Evolutionary conservation across 2,797 vertebrate species (phyloP), one percentile per base, ranked within the genome.

Genomic region (Acanthornis magna): DNA sequence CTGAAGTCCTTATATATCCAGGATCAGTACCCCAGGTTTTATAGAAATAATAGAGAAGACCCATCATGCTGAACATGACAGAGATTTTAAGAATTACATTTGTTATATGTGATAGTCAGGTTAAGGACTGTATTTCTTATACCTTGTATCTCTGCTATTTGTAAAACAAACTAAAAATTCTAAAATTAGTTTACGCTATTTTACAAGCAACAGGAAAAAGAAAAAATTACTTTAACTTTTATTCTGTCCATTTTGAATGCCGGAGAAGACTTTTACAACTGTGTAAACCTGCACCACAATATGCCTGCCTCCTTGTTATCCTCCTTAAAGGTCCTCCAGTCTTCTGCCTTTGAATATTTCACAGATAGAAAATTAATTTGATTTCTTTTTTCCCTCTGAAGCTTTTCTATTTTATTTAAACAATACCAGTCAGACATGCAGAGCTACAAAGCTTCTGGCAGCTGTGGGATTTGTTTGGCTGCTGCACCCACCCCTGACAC

Each of bases 11-110:
- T 92, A 99, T 97, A 66, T 98, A 98, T 12, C 99, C 99, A 5
- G 99, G 99, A 97, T 99, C 99, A 1, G 98, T 98, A 92, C 96
- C 98, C 98, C 98, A 98, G 60, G 98, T 98, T 97, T 98, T 99
- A 81, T 98, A 98, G 97, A 99, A 99, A 96, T 98, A 99, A 97
- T 99, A 99, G 61, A 99, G 96, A 93, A 99, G 95, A 54, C 98
- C 97, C 12, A 98, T 89, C 90, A 98, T 34, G 25, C 98, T 98
- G 73, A 99, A 42, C 20, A 98, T 80, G 83, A 98, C 99, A 87
- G 98, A 10, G 6, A 99, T 96, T 97, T 99, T 98, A 27, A 98
- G 91, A 50, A 97, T 76, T 54, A 93, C 85, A 34, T 96, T 97
- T 25, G 96, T 95, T 17, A 97, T 87, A 98, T 98, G 98, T 99